Percentiles rank a stretch among this genome's conserved stretches.
Conservation (phyloP, 2,888 invertebrate genomes). For the Drosophila mimetica region DNA sequence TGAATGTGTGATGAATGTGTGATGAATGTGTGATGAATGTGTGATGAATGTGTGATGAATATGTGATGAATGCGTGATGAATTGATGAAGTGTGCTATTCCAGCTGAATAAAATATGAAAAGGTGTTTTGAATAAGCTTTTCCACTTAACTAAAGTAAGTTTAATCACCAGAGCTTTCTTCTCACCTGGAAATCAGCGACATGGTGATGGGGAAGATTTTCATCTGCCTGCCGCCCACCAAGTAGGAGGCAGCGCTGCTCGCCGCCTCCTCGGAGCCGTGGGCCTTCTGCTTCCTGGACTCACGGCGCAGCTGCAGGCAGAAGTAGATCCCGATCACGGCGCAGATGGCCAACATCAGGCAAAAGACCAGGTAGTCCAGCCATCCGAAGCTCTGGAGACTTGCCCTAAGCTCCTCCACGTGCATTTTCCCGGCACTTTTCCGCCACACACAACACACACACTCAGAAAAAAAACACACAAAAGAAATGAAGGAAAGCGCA, state of each 20-base stretch:
- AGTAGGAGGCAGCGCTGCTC: constrained; percentile 84
- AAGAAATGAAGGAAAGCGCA: constrained; percentile 1
- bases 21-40: too few species aligned
- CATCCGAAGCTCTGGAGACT: constrained; percentile 88
- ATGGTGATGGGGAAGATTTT: constrained; percentile 88
- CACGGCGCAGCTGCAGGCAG: constrained; percentile 87
- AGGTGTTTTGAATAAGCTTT: too few species aligned
- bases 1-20: too few species aligned
- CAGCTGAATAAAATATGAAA: too few species aligned
- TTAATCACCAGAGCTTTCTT: neutral
- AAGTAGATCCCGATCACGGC: constrained; percentile 93
- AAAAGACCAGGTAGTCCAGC: constrained; percentile 92
- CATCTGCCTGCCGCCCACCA: constrained; percentile 89
- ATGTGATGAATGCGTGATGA: too few species aligned
- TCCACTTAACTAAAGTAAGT: too few species aligned
- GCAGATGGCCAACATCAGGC: constrained; percentile 90
- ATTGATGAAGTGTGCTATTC: too few species aligned
- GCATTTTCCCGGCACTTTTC: constrained; percentile 59
- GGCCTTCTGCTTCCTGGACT: constrained; percentile 82
- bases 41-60: too few species aligned
- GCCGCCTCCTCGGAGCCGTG: constrained; percentile 85
- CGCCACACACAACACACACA: neutral
- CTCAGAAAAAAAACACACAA: neutral
- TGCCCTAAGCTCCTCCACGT: constrained; percentile 83
- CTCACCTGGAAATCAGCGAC: constrained; percentile 89